Conservation (phyloP, 92 coral and sea anemone species). For the Scolanthus callimorphus region DNA sequence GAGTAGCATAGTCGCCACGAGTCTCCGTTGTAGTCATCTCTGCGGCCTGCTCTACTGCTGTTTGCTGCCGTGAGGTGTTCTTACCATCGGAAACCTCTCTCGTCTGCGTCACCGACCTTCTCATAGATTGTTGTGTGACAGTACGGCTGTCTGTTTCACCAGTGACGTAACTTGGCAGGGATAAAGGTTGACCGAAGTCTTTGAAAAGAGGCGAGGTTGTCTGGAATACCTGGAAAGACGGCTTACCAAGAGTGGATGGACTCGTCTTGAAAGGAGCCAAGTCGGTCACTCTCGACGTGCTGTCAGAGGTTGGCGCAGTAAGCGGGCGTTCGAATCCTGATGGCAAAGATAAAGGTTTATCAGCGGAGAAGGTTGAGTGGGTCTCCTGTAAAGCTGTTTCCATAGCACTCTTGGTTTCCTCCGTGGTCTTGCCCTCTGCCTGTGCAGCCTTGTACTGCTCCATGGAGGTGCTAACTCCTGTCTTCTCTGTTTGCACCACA, state of each 20-base stretch:
- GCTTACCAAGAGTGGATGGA: too few species aligned
- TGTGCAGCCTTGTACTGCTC: background rate
- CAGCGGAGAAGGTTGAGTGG: background rate
- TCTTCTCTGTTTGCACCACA: background rate
- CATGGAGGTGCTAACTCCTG: background rate
- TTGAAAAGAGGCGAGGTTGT: background rate
- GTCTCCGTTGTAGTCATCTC: background rate
- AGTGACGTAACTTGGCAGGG: background rate
- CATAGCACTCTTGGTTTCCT: slow-evolving; percentile 3
- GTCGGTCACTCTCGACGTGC: too few species aligned
- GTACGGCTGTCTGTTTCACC: background rate
- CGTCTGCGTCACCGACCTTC: background rate
- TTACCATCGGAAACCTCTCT: background rate
- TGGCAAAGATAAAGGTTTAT: too few species aligned
- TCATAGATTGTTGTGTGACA: background rate
- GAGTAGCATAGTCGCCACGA: background rate
- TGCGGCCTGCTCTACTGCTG: background rate
- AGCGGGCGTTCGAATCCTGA: background rate
- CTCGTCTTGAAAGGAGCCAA: too few species aligned
- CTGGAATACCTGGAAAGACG: too few species aligned
- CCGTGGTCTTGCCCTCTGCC: slow-evolving; percentile 2
- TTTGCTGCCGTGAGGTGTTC: background rate
- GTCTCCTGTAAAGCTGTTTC: slow-evolving; percentile 9
- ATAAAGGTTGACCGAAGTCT: background rate
- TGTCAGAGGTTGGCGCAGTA: too few species aligned